These are phyloP conservation scores for Poeciliopsis occidentalis DNA, from an alignment of 2,113 vertebrate species.

Conservation along the genomic window DNA sequence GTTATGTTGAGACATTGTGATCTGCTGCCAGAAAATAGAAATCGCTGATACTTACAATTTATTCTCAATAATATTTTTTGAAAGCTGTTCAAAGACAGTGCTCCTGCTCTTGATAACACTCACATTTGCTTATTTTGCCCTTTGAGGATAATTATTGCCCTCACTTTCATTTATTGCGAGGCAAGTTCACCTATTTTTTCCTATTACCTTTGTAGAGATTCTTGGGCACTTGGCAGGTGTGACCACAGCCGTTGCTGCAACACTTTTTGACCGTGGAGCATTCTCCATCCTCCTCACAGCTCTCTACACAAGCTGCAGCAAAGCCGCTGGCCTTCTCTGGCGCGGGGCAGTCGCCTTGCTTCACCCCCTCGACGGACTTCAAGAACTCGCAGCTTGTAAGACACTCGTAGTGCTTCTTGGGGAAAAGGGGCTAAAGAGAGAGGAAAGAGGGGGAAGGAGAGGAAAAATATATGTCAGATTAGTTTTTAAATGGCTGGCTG, in stretches of 20 bases:
- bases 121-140: too few species aligned
- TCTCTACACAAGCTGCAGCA: slow-evolving; percentile 95
- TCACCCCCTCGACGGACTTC: slow-evolving; percentile 87
- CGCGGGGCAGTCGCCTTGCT: slow-evolving; percentile 93
- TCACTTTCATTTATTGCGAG: neutral
- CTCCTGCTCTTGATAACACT: too few species aligned
- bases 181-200: slow-evolving; percentile 16
- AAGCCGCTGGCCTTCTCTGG: slow-evolving; percentile 95
- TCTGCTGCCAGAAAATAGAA: too few species aligned
- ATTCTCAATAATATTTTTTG: too few species aligned
- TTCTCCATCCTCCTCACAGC: slow-evolving; percentile 90
- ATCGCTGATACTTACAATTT: too few species aligned
- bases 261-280: slow-evolving; percentile 92
- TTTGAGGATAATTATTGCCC: too few species aligned
- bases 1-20: too few species aligned
- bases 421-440: slow-evolving; percentile 86
- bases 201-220: slow-evolving; percentile 93
- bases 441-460: too few species aligned
- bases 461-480: too few species aligned
- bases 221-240: slow-evolving; percentile 93
- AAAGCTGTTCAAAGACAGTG: too few species aligned
- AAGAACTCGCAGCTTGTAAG: slow-evolving; percentile 97
- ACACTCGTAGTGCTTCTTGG: slow-evolving; percentile 97
- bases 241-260: slow-evolving; percentile 94
- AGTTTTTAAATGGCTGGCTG: too few species aligned